Conservation (phyloP, 2,888 invertebrate genomes). For the Aromia moschata region DNA sequence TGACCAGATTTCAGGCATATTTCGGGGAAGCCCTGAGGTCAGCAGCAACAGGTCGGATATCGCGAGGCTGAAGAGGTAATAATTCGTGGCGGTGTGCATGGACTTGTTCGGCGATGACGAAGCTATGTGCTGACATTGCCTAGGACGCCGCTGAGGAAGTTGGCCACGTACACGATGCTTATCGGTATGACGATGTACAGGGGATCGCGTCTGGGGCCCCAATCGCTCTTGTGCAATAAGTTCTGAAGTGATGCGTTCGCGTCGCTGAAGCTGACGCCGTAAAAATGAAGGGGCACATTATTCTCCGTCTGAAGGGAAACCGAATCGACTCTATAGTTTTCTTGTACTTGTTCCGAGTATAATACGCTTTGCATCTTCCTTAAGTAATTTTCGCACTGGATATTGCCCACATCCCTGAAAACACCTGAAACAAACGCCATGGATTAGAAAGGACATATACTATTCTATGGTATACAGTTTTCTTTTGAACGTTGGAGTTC, state of each 20-base stretch:
- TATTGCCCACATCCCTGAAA: constrained; percentile 9
- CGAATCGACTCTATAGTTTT: constrained; percentile 6
- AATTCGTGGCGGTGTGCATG: constrained; percentile 88
- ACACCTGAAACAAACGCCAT: constrained; percentile 10
- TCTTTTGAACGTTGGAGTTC: too few species aligned
- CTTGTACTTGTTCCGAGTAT: constrained; percentile 4
- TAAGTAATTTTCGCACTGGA: not conserved
- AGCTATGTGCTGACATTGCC: constrained; percentile 83
- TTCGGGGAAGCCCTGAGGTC: constrained; percentile 82
- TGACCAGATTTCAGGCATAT: constrained; percentile 79
- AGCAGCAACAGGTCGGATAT: constrained; percentile 80
- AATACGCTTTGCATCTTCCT: constrained; percentile 11
- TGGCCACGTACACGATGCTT: constrained; percentile 73
- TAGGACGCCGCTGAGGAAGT: constrained; percentile 78
- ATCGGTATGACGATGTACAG: constrained; percentile 73
- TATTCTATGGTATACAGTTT: too few species aligned
- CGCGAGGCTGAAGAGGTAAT: constrained; percentile 82
- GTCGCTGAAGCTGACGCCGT: not conserved
- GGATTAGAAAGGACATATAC: too few species aligned
- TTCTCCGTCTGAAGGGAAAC: not conserved
- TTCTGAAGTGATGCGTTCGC: not conserved
- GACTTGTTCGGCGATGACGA: constrained; percentile 80
- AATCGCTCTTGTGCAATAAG: constrained; percentile 41
- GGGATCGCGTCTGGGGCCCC: constrained; percentile 64
- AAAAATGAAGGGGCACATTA: constrained; percentile 8